Evolutionary conservation across 92 coral and sea anemone species (phyloP).

Genomic region (Epizoanthus fatuus): DNA sequence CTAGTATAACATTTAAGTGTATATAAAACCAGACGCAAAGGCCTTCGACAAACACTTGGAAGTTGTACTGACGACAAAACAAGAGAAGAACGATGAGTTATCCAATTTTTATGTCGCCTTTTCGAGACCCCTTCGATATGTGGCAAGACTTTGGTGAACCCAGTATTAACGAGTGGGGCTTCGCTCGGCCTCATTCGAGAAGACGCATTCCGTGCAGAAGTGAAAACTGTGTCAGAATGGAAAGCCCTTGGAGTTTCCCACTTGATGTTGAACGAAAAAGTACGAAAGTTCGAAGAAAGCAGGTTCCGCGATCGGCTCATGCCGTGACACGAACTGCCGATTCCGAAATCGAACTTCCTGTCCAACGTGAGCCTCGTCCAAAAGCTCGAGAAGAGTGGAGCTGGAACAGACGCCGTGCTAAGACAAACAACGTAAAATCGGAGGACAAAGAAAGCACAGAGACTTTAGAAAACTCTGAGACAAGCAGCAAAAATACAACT

Average conservation of each 20-base stretch:
- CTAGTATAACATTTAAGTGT: neutral
- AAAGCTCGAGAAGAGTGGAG: neutral
- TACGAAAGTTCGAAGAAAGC: neutral
- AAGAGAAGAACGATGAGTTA: conserved; percentile 15
- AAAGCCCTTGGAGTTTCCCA: conserved; percentile 1
- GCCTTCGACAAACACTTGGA: neutral
- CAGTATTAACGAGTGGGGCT: neutral
- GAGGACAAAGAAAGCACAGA: too few relatives aligned
- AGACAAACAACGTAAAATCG: too few relatives aligned
- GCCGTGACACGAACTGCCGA: too few relatives aligned
- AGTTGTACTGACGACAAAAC: neutral
- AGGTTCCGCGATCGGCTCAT: too few relatives aligned
- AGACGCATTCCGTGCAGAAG: neutral
- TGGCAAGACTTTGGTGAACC: conserved; percentile 12
- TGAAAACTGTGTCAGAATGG: neutral
- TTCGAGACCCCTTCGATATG: conserved; percentile 20
- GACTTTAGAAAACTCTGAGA: too few relatives aligned
- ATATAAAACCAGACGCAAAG: conserved; percentile 1
- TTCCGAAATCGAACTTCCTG: neutral
- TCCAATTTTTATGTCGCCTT: neutral
- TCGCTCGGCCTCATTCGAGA: neutral
- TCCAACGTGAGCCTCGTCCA: neutral
- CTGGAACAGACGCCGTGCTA: neutral
- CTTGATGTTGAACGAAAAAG: conserved; percentile 9
- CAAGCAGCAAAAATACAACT: too few relatives aligned